Percentiles rank a stretch among this genome's conserved stretches.
phyloP scores from a whole-genome alignment of 2,113 vertebrate genomes.

The Romanogobio albipinnatus region DNA sequence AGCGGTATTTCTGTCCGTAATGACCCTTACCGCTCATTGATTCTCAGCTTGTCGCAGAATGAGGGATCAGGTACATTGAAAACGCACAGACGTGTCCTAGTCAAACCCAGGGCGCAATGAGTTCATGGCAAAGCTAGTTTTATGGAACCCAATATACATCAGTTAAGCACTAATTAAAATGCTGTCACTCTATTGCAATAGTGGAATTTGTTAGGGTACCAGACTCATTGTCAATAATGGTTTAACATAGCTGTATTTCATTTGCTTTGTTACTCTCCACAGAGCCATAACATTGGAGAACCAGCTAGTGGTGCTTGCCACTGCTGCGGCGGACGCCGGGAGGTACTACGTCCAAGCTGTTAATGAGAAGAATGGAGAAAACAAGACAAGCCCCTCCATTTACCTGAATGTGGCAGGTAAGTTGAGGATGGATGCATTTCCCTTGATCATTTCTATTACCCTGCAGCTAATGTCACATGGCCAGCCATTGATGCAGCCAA shows the following conservation, averaged over 20 bases:
- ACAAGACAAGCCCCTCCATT: conserved; percentile 81
- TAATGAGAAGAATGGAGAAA: conserved; percentile 84
- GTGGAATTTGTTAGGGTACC: conserved; percentile 52
- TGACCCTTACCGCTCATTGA: conserved; percentile 56
- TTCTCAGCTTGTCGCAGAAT: conserved; percentile 57
- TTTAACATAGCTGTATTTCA: conserved; percentile 42
- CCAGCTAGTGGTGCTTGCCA: conserved; percentile 82
- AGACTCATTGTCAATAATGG: conserved; percentile 46
- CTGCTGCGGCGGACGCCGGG: conserved; percentile 66
- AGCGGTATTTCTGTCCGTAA: conserved; percentile 50
- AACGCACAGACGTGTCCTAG: conserved; percentile 32
- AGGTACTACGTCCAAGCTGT: conserved; percentile 83
- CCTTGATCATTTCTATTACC: conserved; percentile 46
- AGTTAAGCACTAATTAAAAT: conserved; percentile 52
- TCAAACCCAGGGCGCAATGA: conserved; percentile 27
- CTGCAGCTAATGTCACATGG: conserved; percentile 30
- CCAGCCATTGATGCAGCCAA: conserved; percentile 28
- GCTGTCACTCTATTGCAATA: conserved; percentile 36
- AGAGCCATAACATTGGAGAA: conserved; percentile 85
- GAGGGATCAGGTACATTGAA: conserved; percentile 57
- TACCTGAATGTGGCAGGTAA: conserved; percentile 77
- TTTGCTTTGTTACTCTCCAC: conserved; percentile 49
- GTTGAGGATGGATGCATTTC: conserved; percentile 55
- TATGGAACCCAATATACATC: conserved; percentile 48
- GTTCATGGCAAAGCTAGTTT: conserved; percentile 41